These are phyloP conservation scores for Steinernema khuongi DNA, from an alignment of 1,140 invertebrate species.

Conservation along the genomic window DNA sequence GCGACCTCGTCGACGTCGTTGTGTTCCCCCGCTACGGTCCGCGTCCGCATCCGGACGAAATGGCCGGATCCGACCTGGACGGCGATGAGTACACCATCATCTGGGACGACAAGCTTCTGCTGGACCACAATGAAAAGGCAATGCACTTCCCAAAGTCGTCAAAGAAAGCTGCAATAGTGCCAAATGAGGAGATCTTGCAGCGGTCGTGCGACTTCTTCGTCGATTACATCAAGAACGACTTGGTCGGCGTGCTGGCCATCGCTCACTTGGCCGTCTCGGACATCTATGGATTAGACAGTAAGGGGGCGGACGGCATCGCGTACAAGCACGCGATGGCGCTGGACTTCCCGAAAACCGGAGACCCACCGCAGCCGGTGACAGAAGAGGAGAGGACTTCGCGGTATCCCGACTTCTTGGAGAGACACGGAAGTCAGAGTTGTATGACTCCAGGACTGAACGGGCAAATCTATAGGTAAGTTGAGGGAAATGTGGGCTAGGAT, in stretches of 20 bases:
- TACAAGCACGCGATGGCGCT: neutral
- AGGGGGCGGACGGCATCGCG: neutral
- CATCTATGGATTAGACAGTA: neutral
- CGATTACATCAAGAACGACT: neutral
- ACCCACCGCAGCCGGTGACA: neutral
- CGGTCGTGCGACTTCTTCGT: neutral
- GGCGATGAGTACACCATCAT: conserved; percentile 58
- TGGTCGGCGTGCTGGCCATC: neutral
- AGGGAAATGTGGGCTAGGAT: neutral
- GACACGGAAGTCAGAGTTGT: neutral
- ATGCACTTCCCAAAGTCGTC: conserved; percentile 39
- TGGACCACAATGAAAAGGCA: conserved; percentile 41
- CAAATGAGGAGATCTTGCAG: neutral
- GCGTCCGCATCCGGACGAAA: conserved; percentile 59
- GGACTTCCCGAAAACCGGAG: neutral
- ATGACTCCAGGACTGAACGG: neutral
- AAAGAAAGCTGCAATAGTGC: neutral
- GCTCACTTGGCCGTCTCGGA: neutral
- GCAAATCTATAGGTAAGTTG: neutral
- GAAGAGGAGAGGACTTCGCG: neutral
- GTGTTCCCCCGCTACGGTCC: conserved; percentile 58
- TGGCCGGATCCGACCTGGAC: conserved; percentile 58
- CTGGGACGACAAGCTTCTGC: conserved; percentile 49
- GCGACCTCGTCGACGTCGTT: conserved; percentile 58
- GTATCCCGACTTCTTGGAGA: neutral